phyloP scores from a whole-genome alignment of 2,888 invertebrate genomes.

The Ennomos fuscantarius region DNA sequence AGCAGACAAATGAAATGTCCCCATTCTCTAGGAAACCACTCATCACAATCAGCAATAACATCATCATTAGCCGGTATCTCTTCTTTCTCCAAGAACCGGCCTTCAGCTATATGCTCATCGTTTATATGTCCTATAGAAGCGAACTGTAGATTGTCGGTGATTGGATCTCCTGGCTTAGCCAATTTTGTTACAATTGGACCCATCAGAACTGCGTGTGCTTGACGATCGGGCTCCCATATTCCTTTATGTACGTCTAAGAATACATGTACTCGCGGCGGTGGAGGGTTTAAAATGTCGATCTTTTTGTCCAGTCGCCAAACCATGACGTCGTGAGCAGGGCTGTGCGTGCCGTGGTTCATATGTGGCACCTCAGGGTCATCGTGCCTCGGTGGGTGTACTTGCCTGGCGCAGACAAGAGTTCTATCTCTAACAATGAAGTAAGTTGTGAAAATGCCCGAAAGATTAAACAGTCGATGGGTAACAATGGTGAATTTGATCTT shows the following conservation, averaged over 20 bases:
- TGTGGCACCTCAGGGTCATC: not conserved
- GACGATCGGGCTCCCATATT: not conserved
- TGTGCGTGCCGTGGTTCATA: not conserved
- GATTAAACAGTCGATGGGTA: too few species aligned
- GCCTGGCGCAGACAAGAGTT: not conserved
- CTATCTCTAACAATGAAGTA: too few species aligned
- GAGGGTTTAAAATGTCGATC: not conserved
- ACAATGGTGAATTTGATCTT: too few species aligned
- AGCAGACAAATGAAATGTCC: constrained; percentile 2
- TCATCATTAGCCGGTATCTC: not conserved
- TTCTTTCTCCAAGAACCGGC: not conserved
- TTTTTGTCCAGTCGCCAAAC: not conserved
- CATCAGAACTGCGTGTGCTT: not conserved
- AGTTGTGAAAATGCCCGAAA: too few species aligned
- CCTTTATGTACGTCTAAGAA: not conserved
- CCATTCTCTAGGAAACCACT: constrained; percentile 4
- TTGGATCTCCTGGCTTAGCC: not conserved
- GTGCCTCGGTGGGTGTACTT: not conserved
- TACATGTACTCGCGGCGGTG: not conserved
- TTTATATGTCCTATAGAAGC: not conserved
- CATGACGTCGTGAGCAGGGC: not conserved
- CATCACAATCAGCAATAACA: constrained; percentile 1
- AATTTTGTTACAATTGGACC: not conserved
- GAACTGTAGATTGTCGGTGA: not conserved
- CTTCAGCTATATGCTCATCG: not conserved